Conservation (phyloP, 2,113 vertebrate species). For the Tauraco erythrolophus region DNA sequence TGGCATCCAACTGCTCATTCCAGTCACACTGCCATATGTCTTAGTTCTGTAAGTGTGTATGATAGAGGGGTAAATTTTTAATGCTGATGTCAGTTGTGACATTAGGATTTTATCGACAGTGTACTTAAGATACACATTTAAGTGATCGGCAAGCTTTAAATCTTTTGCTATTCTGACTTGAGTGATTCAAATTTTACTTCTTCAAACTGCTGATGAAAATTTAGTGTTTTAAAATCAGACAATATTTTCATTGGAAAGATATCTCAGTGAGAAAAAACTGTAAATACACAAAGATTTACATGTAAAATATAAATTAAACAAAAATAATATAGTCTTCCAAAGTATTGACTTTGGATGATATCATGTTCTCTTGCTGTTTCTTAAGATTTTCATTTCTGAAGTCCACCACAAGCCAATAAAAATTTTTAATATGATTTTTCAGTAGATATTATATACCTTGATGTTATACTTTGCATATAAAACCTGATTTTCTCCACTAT, state of each 20-base stretch:
- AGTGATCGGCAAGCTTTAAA: not conserved
- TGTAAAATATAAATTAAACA: not conserved
- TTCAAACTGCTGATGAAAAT: slow-evolving; percentile 18
- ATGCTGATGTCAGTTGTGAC: not conserved
- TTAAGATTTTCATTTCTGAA: not conserved
- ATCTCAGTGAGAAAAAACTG: not conserved
- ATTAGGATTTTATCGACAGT: not conserved
- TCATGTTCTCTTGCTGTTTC: not conserved
- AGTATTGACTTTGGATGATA: not conserved
- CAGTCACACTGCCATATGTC: not conserved
- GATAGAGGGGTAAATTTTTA: not conserved
- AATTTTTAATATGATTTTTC: not conserved
- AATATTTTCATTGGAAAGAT: not conserved
- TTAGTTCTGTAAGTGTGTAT: not conserved
- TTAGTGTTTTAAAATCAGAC: slow-evolving; percentile 48
- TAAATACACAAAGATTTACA: not conserved
- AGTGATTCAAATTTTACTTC: slow-evolving; percentile 4
- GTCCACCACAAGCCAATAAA: not conserved
- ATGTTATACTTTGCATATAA: not conserved
- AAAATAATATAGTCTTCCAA: not conserved
- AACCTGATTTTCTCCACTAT: not conserved
- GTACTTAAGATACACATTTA: not conserved
- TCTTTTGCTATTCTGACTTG: not conserved
- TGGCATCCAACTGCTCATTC: not conserved
- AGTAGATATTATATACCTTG: not conserved